Conservation (phyloP, 2,797 vertebrate genomes). For the Pangasius djambal region DNA sequence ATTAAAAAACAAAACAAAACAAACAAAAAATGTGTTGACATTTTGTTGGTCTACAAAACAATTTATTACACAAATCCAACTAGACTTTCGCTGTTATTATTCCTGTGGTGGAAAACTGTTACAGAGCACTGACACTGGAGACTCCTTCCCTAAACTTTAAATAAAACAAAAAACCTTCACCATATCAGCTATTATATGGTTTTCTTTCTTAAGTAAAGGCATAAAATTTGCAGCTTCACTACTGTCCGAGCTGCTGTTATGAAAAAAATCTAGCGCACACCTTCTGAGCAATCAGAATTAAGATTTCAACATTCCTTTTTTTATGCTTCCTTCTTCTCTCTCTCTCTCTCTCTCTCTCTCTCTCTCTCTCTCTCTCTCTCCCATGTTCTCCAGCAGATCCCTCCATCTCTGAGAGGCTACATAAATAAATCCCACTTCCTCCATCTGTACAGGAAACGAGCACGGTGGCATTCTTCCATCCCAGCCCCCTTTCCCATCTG, state of each 20-base stretch:
- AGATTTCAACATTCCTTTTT: not conserved
- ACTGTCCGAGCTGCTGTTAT: not conserved
- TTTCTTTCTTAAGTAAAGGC: not conserved
- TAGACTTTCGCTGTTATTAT: not conserved
- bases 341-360: slow-evolving; percentile 10
- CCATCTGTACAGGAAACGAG: slow-evolving; percentile 53
- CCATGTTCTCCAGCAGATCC: not conserved
- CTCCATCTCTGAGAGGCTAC: slow-evolving; percentile 33
- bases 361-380: not conserved
- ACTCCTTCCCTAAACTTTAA: not conserved
- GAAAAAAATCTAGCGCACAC: not conserved
- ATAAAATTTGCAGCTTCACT: not conserved
- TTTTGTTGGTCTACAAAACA: not conserved
- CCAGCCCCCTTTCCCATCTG: not conserved
- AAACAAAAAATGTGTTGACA: not conserved
- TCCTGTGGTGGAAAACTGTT: not conserved
- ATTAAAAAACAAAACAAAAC: not conserved
- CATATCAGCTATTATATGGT: not conserved
- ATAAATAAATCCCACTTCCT: slow-evolving; percentile 50
- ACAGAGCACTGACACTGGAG: not conserved
- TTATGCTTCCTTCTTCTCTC: not conserved
- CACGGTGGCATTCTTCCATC: slow-evolving; percentile 35
- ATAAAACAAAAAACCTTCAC: not conserved
- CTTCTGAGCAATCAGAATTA: not conserved
- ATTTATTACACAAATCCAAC: not conserved